These are phyloP conservation scores for Grammomys dolichurus DNA, from an alignment of 2,113 vertebrate species.

Conservation along the genomic window DNA sequence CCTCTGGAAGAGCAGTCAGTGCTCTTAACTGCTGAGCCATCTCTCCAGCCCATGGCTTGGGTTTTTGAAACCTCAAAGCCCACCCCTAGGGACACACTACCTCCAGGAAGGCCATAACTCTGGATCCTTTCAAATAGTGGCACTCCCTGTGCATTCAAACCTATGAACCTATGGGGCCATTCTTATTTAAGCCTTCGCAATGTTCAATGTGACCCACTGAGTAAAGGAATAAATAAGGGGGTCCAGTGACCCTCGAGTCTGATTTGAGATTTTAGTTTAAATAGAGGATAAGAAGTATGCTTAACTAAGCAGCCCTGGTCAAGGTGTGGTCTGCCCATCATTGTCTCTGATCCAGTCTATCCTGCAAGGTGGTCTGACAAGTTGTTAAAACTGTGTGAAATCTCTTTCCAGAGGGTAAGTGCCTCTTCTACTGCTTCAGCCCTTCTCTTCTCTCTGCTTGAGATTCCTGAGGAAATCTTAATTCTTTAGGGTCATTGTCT, in stretches of 20 bases:
- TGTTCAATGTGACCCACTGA: neutral
- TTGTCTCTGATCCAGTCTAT: neutral
- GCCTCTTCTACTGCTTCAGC: neutral
- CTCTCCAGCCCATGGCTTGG: neutral
- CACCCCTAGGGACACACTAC: neutral
- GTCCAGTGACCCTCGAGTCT: neutral
- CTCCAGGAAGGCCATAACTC: neutral
- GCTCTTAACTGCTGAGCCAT: too few species aligned
- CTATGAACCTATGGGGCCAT: neutral
- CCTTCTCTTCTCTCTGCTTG: neutral
- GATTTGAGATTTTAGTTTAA: neutral
- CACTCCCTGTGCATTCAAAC: neutral
- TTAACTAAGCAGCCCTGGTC: neutral
- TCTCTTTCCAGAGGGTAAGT: neutral
- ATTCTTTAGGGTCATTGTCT: neutral
- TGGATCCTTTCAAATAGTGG: neutral
- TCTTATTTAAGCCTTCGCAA: neutral
- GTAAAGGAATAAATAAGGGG: neutral
- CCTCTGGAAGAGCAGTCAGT: too few species aligned
- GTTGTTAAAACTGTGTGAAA: neutral
- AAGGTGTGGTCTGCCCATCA: neutral
- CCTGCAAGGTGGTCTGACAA: neutral
- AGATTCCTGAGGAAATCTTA: neutral
- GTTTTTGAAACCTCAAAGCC: neutral
- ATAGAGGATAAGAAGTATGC: neutral